Percentiles rank a stretch among this genome's conserved stretches.
These are phyloP conservation scores for Eulithis testata DNA, from an alignment of 2,888 invertebrate species.

Conservation along the genomic window DNA sequence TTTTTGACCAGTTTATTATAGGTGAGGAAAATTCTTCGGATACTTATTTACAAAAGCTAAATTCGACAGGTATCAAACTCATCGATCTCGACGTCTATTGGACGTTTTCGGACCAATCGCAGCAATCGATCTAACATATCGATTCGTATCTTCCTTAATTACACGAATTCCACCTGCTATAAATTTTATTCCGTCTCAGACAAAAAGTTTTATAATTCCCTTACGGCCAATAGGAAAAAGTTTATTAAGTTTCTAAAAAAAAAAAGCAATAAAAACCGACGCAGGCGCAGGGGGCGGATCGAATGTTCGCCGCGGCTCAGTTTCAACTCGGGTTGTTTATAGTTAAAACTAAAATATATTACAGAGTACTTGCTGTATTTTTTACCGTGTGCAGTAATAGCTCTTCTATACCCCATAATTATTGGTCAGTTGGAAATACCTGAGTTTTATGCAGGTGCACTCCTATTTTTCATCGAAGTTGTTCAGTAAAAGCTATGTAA, in stretches of 20 bases:
- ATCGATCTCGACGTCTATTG: constrained; percentile 62
- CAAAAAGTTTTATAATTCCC: constrained; percentile 72
- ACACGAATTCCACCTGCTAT: constrained; percentile 74
- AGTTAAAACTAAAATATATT: constrained; percentile 55
- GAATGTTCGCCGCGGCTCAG: constrained; percentile 60
- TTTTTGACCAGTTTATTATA: too few species aligned
- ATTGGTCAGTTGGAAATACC: constrained; percentile 1
- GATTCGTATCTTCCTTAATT: constrained; percentile 61
- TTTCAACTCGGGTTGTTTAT: constrained; percentile 70
- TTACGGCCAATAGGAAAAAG: constrained; percentile 81
- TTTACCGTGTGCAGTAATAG: constrained; percentile 28
- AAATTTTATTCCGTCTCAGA: constrained; percentile 73
- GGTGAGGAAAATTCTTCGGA: not conserved
- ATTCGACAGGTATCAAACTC: constrained; percentile 25
- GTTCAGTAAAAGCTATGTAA: not conserved
- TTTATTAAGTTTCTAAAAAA: constrained; percentile 67
- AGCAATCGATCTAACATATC: constrained; percentile 47
- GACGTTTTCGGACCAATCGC: constrained; percentile 51
- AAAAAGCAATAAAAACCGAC: constrained; percentile 67
- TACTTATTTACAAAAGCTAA: not conserved
- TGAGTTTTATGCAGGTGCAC: not conserved
- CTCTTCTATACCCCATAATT: constrained; percentile 6
- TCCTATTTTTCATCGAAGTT: not conserved
- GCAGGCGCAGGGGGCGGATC: constrained; percentile 75
- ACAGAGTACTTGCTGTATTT: constrained; percentile 40